These are phyloP conservation scores for Archips xylosteana DNA, from an alignment of 2,888 invertebrate genomes.

Conservation along the genomic window DNA sequence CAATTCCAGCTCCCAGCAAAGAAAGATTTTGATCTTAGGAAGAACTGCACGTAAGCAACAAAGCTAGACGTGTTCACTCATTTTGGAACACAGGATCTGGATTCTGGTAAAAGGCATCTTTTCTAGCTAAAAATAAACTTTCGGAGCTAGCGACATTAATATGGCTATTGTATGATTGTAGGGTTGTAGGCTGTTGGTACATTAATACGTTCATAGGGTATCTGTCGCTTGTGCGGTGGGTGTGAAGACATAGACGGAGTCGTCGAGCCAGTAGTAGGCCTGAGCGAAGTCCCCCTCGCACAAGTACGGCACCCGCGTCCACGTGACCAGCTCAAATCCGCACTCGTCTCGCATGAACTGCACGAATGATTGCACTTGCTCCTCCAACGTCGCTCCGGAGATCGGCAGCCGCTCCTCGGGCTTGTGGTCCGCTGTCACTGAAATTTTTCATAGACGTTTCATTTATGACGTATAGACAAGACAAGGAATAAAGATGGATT, in stretches of 20 bases:
- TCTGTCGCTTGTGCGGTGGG: slow-evolving; percentile 45
- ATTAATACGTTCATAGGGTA: not conserved
- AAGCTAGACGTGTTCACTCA: not conserved
- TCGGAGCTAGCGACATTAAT: not conserved
- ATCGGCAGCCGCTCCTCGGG: slow-evolving; percentile 90
- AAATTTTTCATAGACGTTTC: slow-evolving; percentile 37
- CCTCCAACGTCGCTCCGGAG: slow-evolving; percentile 89
- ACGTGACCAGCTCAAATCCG: slow-evolving; percentile 92
- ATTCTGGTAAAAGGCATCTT: not conserved
- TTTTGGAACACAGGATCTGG: not conserved
- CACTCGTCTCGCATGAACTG: slow-evolving; percentile 85
- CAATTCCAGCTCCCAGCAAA: too few relatives aligned
- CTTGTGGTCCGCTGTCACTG: slow-evolving; percentile 89
- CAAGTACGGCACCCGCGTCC: slow-evolving; percentile 97
- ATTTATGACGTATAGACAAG: too few relatives aligned
- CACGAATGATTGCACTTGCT: slow-evolving; percentile 92
- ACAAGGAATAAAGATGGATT: too few relatives aligned
- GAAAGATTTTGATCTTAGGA: not conserved
- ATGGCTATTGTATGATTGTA: not conserved
- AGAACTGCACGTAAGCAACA: not conserved
- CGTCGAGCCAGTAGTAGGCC: slow-evolving; percentile 96
- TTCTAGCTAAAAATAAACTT: not conserved
- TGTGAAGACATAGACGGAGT: slow-evolving; percentile 93
- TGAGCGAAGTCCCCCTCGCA: slow-evolving; percentile 98
- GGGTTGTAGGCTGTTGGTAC: not conserved